These are phyloP conservation scores for Drosophila quinaria DNA, from an alignment of 2,888 invertebrate genomes.

Conservation along the genomic window DNA sequence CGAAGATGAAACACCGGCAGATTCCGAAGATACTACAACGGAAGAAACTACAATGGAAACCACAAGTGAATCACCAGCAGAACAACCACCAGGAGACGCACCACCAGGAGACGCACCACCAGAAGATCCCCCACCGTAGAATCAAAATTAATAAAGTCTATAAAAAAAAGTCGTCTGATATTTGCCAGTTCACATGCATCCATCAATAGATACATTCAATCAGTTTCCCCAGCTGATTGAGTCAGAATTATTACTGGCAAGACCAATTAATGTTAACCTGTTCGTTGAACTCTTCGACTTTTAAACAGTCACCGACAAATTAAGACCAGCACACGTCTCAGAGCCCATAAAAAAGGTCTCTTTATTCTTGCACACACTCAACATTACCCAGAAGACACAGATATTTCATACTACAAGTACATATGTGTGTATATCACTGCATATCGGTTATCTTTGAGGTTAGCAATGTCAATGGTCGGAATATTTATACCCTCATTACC, in stretches of 20 bases:
- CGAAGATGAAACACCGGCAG: not conserved
- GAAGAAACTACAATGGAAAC: no score
- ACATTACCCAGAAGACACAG: constrained; percentile 6
- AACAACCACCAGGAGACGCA: no score
- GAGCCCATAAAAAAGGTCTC: constrained; percentile 61
- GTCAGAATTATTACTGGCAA: not conserved
- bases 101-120: no score
- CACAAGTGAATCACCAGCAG: no score
- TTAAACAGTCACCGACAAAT: constrained; percentile 45
- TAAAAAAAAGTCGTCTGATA: not conserved
- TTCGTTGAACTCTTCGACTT: constrained; percentile 54
- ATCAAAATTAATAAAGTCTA: not conserved
- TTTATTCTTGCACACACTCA: constrained; percentile 8
- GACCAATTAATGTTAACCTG: constrained; percentile 47
- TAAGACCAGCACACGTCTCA: constrained; percentile 59
- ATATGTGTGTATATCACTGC: not conserved
- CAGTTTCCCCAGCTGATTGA: not conserved
- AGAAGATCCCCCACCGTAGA: no score
- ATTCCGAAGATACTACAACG: no score
- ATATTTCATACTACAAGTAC: constrained; percentile 12
- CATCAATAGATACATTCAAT: not conserved
- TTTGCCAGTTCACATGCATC: not conserved
- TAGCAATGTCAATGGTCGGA: constrained; percentile 25
- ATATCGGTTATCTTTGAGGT: constrained; percentile 48
- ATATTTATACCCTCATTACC: constrained; percentile 19